Evolutionary conservation across 1,140 invertebrate species (phyloP).

Genomic region (Pogonomyrmex barbatus): DNA sequence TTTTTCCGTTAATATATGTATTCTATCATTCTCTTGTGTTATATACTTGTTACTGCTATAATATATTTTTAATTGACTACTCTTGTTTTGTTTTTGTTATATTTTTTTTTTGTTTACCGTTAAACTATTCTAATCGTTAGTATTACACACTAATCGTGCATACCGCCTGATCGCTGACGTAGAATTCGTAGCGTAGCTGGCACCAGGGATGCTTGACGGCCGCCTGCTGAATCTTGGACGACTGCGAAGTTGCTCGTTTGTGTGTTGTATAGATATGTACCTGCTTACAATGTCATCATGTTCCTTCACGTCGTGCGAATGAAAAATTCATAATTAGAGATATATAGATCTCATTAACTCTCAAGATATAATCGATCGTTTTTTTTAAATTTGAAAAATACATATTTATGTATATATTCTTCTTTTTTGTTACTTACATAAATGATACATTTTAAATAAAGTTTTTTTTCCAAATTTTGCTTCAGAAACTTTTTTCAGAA

Average conservation of each 20-base stretch:
- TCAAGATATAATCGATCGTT: not conserved
- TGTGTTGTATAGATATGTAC: constrained; percentile 22
- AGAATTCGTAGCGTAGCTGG: constrained; percentile 70
- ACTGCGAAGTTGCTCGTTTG: constrained; percentile 68
- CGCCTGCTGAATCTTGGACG: constrained; percentile 65
- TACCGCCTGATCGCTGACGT: constrained; percentile 81
- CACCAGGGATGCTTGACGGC: constrained; percentile 69
- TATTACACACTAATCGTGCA: constrained; percentile 71
- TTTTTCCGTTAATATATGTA: constrained; percentile 73
- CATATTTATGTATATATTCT: not conserved
- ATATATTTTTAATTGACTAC: constrained; percentile 24
- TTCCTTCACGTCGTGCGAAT: constrained; percentile 28
- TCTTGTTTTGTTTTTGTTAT: constrained; percentile 55
- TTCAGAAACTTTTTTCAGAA: not conserved
- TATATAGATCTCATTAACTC: not conserved
- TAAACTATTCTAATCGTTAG: constrained; percentile 57
- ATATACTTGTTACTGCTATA: constrained; percentile 43
- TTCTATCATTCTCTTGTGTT: constrained; percentile 68
- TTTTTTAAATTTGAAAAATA: not conserved
- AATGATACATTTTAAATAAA: not conserved
- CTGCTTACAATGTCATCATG: constrained; percentile 37
- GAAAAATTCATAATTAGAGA: not conserved
- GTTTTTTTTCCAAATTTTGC: not conserved
- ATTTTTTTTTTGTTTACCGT: constrained; percentile 49
- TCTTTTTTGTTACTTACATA: not conserved